Evolutionary conservation across 30 jellyfish, hydroid and myxozoan genomes (phyloP).

Genomic region (Turritopsis dohrnii): DNA sequence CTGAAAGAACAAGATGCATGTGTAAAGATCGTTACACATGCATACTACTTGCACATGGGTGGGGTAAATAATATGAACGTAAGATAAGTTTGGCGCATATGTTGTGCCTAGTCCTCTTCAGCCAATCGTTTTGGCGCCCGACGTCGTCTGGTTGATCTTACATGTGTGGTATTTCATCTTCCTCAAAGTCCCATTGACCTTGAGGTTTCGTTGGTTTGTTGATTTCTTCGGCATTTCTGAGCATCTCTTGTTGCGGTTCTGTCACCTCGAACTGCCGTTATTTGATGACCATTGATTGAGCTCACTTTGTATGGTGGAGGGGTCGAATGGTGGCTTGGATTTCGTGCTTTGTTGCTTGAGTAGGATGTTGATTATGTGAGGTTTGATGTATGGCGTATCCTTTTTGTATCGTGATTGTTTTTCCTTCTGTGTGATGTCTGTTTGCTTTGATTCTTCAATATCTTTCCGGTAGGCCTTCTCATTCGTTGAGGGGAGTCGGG

Average conservation of each 20-base stretch:
- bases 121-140: not conserved
- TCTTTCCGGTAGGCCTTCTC: not conserved
- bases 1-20: not conserved
- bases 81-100: too few species aligned
- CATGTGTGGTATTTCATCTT: not conserved
- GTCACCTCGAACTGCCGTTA: too few species aligned
- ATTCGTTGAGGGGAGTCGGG: not conserved
- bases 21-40: conserved; percentile 17
- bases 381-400: not conserved
- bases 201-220: not conserved
- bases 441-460: conserved; percentile 1
- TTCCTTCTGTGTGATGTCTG: not conserved
- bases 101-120: not conserved
- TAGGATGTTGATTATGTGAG: not conserved
- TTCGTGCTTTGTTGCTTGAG: not conserved
- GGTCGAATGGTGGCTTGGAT: conserved; percentile 16
- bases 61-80: not conserved
- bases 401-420: not conserved
- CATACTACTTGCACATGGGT: conserved; percentile 2
- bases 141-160: conserved; percentile 1
- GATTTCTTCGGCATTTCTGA: not conserved
- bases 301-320: not conserved
- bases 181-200: too few species aligned
- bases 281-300: not conserved
- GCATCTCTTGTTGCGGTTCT: conserved; percentile 4